Conservation (phyloP, 2,113 vertebrate genomes). For the Climacteris rufus region DNA sequence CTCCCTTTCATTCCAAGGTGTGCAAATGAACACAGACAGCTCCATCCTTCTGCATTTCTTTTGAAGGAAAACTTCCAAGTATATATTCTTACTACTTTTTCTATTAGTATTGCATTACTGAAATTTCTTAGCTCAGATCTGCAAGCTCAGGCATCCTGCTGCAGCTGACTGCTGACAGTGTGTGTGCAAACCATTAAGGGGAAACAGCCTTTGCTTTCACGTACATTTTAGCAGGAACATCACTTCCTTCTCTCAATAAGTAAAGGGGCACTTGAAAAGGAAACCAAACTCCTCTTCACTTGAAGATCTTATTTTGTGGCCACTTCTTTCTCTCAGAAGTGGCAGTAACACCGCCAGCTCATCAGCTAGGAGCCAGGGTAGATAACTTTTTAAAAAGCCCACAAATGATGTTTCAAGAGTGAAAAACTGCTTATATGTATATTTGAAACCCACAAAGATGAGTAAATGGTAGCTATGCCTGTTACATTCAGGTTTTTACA, state of each 20-base stretch:
- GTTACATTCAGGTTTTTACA: background rate
- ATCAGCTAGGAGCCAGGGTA: background rate
- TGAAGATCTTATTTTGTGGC: slow-evolving; percentile 8
- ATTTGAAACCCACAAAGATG: background rate
- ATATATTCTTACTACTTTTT: background rate
- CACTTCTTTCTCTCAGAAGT: background rate
- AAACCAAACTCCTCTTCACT: slow-evolving; percentile 10
- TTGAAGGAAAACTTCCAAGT: background rate
- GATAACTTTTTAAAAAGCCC: background rate
- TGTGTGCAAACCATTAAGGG: background rate
- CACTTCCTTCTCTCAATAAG: slow-evolving; percentile 30
- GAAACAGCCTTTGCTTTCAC: slow-evolving; percentile 16
- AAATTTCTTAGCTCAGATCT: slow-evolving; percentile 23
- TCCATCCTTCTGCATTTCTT: background rate
- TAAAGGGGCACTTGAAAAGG: slow-evolving; percentile 22
- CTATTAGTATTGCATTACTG: background rate
- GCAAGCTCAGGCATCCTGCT: slow-evolving; percentile 24
- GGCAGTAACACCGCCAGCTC: background rate
- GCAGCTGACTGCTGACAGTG: slow-evolving; percentile 46
- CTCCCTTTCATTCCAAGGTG: background rate
- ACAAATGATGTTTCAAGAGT: background rate
- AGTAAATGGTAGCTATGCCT: background rate
- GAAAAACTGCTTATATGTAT: background rate
- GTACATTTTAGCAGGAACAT: slow-evolving; percentile 22
- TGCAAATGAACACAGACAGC: background rate